Evolutionary conservation across 2,888 invertebrate species (phyloP).

Genomic region (Philopedon plagiatum): DNA sequence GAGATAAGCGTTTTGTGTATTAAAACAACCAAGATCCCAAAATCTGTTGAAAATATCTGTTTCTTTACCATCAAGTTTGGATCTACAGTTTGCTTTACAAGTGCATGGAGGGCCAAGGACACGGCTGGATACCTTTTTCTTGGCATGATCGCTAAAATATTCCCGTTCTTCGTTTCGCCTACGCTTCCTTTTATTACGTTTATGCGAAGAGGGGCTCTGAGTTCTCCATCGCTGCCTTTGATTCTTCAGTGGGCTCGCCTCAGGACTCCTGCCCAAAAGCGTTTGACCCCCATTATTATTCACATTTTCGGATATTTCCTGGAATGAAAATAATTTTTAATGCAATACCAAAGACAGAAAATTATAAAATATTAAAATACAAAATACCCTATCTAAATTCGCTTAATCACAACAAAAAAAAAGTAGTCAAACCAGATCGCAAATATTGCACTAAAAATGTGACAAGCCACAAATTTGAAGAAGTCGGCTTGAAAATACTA

Average conservation of each 20-base stretch:
- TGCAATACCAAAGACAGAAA: too few species aligned
- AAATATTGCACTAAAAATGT: too few species aligned
- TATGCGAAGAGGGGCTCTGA: constrained; percentile 1
- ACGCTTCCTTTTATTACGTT: constrained; percentile 11
- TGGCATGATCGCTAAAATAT: background rate
- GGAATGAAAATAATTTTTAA: background rate
- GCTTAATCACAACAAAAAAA: too few species aligned
- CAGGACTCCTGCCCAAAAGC: background rate
- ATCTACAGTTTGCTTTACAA: background rate
- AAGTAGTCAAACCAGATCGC: too few species aligned
- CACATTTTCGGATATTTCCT: background rate
- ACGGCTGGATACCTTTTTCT: background rate
- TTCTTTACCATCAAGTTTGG: constrained; percentile 3
- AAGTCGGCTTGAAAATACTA: too few species aligned
- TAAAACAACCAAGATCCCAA: constrained; percentile 5
- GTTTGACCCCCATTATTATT: background rate
- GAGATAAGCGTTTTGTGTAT: constrained; percentile 1
- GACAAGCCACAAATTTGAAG: too few species aligned
- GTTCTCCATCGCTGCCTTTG: constrained; percentile 5
- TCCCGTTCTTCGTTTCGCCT: background rate
- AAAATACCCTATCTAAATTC: too few species aligned
- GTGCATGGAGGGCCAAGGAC: constrained; percentile 8
- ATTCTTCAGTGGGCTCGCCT: background rate
- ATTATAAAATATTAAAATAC: too few species aligned
- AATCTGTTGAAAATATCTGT: background rate